Evolutionary conservation across 2,797 vertebrate genomes (phyloP).

Genomic region (Dendrocincla fuliginosa): DNA sequence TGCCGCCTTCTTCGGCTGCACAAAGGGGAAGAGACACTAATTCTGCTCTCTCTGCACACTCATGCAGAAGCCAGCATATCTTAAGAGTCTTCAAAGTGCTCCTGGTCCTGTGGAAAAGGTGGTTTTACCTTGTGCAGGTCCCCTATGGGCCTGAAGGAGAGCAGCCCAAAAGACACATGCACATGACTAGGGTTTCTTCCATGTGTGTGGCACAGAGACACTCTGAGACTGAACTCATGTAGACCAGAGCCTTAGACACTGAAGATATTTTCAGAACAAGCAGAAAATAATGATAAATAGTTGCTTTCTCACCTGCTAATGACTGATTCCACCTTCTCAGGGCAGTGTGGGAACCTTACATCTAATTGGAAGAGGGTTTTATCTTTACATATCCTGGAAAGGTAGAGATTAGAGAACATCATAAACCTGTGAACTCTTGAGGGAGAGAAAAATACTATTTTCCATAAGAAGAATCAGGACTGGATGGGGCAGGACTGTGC

Average conservation of each 20-base stretch:
- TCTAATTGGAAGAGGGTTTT: slow-evolving; percentile 52
- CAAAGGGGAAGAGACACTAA: not conserved
- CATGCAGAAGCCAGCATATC: not conserved
- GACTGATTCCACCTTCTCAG: slow-evolving; percentile 24
- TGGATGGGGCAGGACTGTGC: not conserved
- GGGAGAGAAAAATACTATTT: not conserved
- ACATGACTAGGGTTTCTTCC: not conserved
- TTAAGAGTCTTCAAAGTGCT: not conserved
- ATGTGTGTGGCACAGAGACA: not conserved
- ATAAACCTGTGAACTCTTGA: not conserved
- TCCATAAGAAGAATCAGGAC: not conserved
- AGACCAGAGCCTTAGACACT: not conserved
- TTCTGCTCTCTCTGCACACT: not conserved
- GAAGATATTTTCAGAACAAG: not conserved
- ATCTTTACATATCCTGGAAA: slow-evolving; percentile 56
- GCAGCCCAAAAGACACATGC: not conserved
- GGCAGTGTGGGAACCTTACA: slow-evolving; percentile 29
- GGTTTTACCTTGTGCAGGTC: not conserved
- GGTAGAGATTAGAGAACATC: not conserved
- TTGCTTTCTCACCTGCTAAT: slow-evolving; percentile 54
- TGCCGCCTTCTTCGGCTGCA: not conserved
- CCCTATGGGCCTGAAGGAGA: not conserved
- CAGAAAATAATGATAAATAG: not conserved
- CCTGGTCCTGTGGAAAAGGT: not conserved
- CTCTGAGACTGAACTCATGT: not conserved